Conservation (phyloP, 2,113 vertebrate species). For the Charina bottae region DNA sequence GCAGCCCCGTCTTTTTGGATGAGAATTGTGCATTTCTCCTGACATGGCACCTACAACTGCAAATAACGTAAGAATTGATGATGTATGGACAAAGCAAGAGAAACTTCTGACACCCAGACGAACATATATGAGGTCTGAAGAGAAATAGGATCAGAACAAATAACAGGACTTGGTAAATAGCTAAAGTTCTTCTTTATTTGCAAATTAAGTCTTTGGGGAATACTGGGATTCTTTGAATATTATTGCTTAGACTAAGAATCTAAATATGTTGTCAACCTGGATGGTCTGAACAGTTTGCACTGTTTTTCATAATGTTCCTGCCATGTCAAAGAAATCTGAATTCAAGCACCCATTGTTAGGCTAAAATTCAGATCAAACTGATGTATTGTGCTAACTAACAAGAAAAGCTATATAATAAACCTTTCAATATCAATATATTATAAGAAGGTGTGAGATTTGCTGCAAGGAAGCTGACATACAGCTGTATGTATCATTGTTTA, state of each 20-base stretch:
- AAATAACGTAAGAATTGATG: conserved; percentile 29
- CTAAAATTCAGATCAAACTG: neutral
- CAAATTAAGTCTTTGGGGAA: conserved; percentile 17
- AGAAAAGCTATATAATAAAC: neutral
- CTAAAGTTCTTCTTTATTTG: conserved; percentile 48
- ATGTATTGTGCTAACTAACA: neutral
- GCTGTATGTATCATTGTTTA: conserved; percentile 35
- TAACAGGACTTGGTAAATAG: conserved; percentile 61
- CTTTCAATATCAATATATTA: conserved; percentile 12
- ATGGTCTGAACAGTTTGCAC: neutral
- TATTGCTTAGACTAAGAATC: conserved; percentile 8
- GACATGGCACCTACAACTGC: conserved; percentile 37
- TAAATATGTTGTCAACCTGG: neutral
- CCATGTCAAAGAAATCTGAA: conserved; percentile 16
- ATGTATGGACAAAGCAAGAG: conserved; percentile 31
- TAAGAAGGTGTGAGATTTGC: neutral
- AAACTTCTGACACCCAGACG: conserved; percentile 38
- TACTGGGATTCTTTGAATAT: conserved; percentile 33
- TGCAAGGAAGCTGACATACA: neutral
- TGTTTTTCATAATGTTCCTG: conserved; percentile 12
- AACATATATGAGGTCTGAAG: neutral
- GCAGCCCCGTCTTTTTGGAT: conserved; percentile 59
- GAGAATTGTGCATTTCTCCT: conserved; percentile 41
- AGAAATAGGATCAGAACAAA: conserved; percentile 42
- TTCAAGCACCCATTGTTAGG: neutral